Evolutionary conservation across 2,113 vertebrate species (phyloP), one percentile per base, ranked within the genome.

Genomic region (Rafetus swinhoei): DNA sequence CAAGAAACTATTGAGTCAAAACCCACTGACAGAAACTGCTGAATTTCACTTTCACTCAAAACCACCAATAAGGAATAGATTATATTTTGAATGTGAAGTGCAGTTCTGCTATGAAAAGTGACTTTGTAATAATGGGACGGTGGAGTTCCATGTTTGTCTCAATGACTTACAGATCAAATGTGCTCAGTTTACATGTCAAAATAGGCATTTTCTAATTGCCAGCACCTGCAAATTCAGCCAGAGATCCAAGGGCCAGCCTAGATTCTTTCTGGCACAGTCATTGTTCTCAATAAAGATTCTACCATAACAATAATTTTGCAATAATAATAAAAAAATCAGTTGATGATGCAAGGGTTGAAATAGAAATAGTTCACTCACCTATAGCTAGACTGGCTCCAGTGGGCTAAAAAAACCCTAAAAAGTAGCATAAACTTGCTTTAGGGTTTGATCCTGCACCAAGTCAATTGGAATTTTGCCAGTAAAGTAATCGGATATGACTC

Each of bases 1-100:
- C 94, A 84, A 96, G 94, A 95, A 97, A 97, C 91, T 94, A 95
- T 93, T 93, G 93, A 95, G 91, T 91, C 94, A 94, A 79, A 85
- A 87, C 90, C 81, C 95, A 91, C 93, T 96, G 86, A 89, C 88
- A 94, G 85, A 95, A 87, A 56, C 77, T 79, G 65, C 59, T 92
- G 92, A 84, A 84, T 94, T 97, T 95, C 82, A 79, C 79, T 35
- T 91, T 96, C 95, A 84, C 91, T 95, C 88, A 89, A 95, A 94
- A 95, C 79, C 62, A 80, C 72, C 74, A 90, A 86, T 89, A 95
- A 95, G 84, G 92, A 95, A 94, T 81, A 93, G 60, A 91, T n/a
- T 9, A 72, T 65, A 85, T 94, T 95, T 94, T 79, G 82, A 93
- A 96, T 93, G 80, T 91, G 39, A 95, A 92, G 91, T 80, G 5